phyloP scores from a whole-genome alignment of 2,888 invertebrate species.

The Aelia acuminata region DNA sequence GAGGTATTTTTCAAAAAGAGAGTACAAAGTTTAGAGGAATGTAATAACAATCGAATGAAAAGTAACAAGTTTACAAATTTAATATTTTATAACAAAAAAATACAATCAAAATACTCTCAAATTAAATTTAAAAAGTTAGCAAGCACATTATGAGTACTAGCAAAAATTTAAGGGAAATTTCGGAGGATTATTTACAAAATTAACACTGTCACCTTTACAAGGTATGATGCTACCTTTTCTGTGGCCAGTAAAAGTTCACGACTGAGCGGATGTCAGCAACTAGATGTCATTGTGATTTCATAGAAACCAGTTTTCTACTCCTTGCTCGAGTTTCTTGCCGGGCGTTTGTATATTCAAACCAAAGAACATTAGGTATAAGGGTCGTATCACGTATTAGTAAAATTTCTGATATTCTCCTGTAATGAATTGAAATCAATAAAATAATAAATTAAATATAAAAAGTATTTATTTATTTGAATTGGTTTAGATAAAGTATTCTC shows the following conservation, averaged over 20 bases:
- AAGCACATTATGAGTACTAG: conserved; percentile 11
- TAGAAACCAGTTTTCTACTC: conserved; percentile 83
- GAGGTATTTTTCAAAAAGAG: neutral
- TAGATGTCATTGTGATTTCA: conserved; percentile 87
- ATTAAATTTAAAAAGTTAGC: neutral
- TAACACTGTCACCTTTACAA: neutral
- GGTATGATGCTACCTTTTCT: conserved; percentile 70
- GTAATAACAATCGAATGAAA: neutral
- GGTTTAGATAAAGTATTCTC: too few species aligned
- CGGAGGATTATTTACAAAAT: conserved; percentile 20
- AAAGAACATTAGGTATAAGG: conserved; percentile 90
- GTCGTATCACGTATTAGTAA: conserved; percentile 90
- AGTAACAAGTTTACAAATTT: conserved; percentile 12
- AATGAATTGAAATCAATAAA: neutral
- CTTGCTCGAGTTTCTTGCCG: conserved; percentile 86
- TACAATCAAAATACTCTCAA: neutral
- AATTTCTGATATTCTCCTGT: conserved; percentile 87
- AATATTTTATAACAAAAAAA: neutral
- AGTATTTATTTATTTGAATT: neutral
- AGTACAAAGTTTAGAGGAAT: neutral
- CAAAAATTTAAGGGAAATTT: neutral
- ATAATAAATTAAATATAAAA: neutral
- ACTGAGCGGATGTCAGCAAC: conserved; percentile 70
- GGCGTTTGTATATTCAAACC: conserved; percentile 93
- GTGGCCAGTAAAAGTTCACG: conserved; percentile 69